Base-by-base conservation (phyloP, 2,797 vertebrate genomes). In the Thalassophryne amazonica region DNA sequence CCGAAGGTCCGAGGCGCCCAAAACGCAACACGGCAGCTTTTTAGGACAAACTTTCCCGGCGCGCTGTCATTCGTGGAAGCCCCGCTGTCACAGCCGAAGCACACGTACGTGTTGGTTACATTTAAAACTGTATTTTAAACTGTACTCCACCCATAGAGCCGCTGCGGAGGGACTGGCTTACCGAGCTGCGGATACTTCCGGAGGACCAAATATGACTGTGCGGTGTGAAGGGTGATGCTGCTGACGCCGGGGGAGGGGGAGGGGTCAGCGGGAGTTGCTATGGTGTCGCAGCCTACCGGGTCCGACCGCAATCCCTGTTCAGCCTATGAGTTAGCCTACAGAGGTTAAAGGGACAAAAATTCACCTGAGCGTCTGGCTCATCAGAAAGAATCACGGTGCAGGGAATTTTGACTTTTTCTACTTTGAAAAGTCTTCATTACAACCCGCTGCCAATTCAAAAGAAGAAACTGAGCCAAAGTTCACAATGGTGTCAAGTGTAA, bases 161-260 rank as follows among this genome's bases (percentile, higher is more conserved):
- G 84, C 82, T 88, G 87, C 87, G 77, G 76, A 85, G 81, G 83
- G 85, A 89, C 89, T 88, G 88, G 86, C 89, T 92, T 90, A 91
- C 89, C 87, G 86, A 86, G 87, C 87, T 81, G 88, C 73, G 87
- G 86, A 82, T 76, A 88, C 84, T 92, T 92, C 91, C 91, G 91
- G 90, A 91, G 89, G 89, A 92, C 90, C 91, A 92, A 91, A 92
- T 92, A 91, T 92, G 91, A 91, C 89, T 84, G 90, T 90, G 89
- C 88, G 60, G 89, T 77, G 86, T 86, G 79, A 85, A 80, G 88
- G 86, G 89, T 87, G 88, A 87, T 85, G 86, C 77, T 84, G 85
- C 76, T 84, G 80, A 79, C 60, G 73, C 79, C 68, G 75, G 68
- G 82, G 70, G 81, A 80, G 86, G 81, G 86, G 81, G 86, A 82